These are phyloP conservation scores for Tragelaphus eurycerus DNA, from an alignment of 2,797 vertebrate species.

Conservation along the genomic window DNA sequence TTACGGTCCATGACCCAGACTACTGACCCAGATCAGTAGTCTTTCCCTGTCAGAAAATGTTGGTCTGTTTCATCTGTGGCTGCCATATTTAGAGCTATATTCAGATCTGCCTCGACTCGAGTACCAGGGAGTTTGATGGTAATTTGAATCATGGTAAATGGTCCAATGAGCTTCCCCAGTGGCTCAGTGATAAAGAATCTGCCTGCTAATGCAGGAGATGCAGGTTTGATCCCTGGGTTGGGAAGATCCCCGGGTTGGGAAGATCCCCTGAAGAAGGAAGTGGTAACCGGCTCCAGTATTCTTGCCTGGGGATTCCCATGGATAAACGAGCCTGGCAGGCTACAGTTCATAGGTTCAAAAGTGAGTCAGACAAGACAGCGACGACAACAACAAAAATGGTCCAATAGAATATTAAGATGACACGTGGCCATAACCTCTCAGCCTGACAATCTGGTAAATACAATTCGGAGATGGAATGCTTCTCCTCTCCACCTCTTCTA, in stretches of 20 bases:
- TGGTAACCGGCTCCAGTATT: not conserved
- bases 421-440: slow-evolving; percentile 25
- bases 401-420: not conserved
- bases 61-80: not conserved
- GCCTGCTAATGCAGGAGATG: not conserved
- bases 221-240: not conserved
- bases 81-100: not conserved
- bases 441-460: not conserved
- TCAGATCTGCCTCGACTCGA: not conserved
- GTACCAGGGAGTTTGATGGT: not conserved
- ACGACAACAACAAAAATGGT: not conserved
- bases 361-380: not conserved
- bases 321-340: not conserved
- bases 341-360: not conserved
- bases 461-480: not conserved
- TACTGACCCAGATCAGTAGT: slow-evolving; percentile 61
- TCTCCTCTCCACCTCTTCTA: not conserved
- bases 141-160: not conserved
- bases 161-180: not conserved
- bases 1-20: slow-evolving; percentile 58
- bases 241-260: not conserved
- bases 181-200: not conserved
- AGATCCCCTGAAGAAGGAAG: not conserved
- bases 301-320: not conserved
- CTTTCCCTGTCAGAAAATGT: slow-evolving; percentile 18